These are phyloP conservation scores for Elysia crispata DNA, from an alignment of 2,888 invertebrate genomes.

Conservation along the genomic window DNA sequence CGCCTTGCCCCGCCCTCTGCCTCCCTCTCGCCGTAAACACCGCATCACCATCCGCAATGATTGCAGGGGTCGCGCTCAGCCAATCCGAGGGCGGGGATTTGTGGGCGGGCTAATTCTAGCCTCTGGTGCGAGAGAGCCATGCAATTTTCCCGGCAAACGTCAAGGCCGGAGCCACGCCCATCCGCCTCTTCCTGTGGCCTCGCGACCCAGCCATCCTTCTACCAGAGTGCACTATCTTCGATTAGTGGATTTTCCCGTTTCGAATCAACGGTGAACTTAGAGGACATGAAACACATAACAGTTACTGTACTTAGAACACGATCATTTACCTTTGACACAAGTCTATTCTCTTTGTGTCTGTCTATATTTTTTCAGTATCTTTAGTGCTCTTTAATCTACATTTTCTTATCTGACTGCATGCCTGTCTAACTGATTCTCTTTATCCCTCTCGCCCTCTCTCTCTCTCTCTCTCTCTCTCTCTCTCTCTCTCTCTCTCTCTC, in stretches of 20 bases:
- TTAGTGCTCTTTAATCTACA: too few relatives aligned
- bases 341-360: too few relatives aligned
- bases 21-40: slow-evolving; percentile 17
- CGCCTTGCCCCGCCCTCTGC: slow-evolving; percentile 32
- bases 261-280: too few relatives aligned
- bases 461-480: neutral
- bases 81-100: slow-evolving; percentile 48
- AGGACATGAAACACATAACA: too few relatives aligned
- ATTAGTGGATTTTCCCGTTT: too few relatives aligned
- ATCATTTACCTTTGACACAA: too few relatives aligned
- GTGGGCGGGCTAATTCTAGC: slow-evolving; percentile 46
- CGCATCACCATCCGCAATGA: slow-evolving; percentile 28
- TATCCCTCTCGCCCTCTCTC: neutral
- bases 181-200: slow-evolving; percentile 27
- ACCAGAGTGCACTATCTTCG: too few relatives aligned
- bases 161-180: slow-evolving; percentile 39
- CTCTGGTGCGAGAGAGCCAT: slow-evolving; percentile 42
- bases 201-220: too few relatives aligned
- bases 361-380: too few relatives aligned
- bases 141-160: slow-evolving; percentile 50
- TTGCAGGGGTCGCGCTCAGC: slow-evolving; percentile 37
- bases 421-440: neutral
- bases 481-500: too few relatives aligned
- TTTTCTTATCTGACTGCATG: too few relatives aligned
- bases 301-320: too few relatives aligned